Base-by-base conservation (phyloP, 2,113 vertebrate species). In the Falcunculus frontatus region DNA sequence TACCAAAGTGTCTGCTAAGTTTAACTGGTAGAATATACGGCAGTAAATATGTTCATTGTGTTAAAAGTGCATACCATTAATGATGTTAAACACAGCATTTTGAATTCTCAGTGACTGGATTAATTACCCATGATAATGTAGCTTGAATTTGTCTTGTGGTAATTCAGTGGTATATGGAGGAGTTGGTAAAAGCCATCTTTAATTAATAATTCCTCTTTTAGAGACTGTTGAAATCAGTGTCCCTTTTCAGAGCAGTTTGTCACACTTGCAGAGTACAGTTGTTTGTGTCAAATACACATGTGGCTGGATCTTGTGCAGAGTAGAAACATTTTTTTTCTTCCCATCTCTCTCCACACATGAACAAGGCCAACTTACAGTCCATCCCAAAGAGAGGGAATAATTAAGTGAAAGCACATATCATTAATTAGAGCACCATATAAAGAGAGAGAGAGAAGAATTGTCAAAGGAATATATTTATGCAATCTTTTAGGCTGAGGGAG, bases 81-180 rank as follows among this genome's bases (percentile, higher is more conserved):
- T 92, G 65, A 84, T 64, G n/a, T 87, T 95, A 88, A 93, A 90
- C 52, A 67, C 35, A 33, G 56, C 68, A 59, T 93, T 93, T 94
- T 81, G 64, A 93, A 78, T 88, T 94, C 69, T 46, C 41, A 75
- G 63, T 86, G 72, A 59, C 47, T 64, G 26, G 56, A 60, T 86
- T 90, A 88, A 93, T 96, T 94, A 78, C 52, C 64, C 80, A 16
- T 68, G 76, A 52, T 75, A 69, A 30, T 57, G 33, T 87, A 26
- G 75, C 69, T 94, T 23, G 3, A 85, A 88, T 94, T 83, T 84
- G 42, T 86, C 60, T 84, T 33, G 6, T 55, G 63, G 30, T 93
- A 88, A 79, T 89, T 67, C 55, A 65, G 20, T 62, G 59, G 33
- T 84, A 78, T 84, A 78, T 86, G 44, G 26, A 92, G 70, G 56